Base-by-base conservation (phyloP, 1,140 invertebrate genomes). In the Dufourea novaeangliae region DNA sequence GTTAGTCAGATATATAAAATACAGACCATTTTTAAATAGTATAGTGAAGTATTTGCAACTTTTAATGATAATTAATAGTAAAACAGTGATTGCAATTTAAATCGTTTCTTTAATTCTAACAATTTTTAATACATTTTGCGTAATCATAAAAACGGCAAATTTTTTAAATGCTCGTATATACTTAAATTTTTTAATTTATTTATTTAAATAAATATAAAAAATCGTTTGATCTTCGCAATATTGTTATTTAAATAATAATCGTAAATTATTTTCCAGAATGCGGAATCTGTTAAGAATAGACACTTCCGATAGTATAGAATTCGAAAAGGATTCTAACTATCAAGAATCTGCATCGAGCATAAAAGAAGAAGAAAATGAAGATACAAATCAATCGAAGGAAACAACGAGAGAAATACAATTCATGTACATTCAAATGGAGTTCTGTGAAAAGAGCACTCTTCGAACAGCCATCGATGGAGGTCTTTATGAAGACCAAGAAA, bases 341-440 rank as follows among this genome's bases (percentile, higher is more conserved):
- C 67, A 32, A 34, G 2, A 37, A 34, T 50, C 76, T 27, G 29
- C 11, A 8, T 77, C 81, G 14, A 77, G 83, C 52, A 64, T 78
- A 56, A 83, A 34, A 66, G 54, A 82, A 14, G 44, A 79, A 44
- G 82, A 85, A 69, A 82, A 82, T 2, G 78, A 76, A 10, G 84
- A 88, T 66, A 85, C 81, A 0, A 85, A 88, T 54, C 63, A 52
- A 54, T 17, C n/a, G 41, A 64, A 56, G 50, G 62, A 39, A 14
- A 63, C 52, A 0, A 20, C 71, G 0, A 91, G 83, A 52, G 88
- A 92, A 77, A 90, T 90, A 25, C 96, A 97, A 89, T 96, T 95
- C 78, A 95, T 99, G 92, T 99, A 97, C 87, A 98, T 99, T 85
- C 98, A 97, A 90, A 97, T 97, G 97, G 97, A 97, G 92, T 97